A percentile compares a stretch with the other conserved stretches of the same genome.
phyloP scores from a whole-genome alignment of 1,140 invertebrate species.

The Homalodisca vitripennis region DNA sequence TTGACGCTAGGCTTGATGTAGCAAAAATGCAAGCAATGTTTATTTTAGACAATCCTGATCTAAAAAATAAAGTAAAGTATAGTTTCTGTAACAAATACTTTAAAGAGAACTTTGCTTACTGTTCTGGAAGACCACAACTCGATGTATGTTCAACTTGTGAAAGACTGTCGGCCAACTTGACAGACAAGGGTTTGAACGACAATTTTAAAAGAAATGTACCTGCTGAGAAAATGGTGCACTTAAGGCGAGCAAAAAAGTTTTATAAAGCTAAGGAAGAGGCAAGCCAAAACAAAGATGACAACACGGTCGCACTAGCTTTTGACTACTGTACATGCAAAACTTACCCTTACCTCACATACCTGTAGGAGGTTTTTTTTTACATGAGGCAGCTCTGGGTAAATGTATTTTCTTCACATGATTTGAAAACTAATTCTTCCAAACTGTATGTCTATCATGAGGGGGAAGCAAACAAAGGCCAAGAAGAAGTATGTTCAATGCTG shows the following conservation, averaged over 20 bases:
- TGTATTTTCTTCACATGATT: constrained; percentile 36
- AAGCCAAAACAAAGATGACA: constrained; percentile 26
- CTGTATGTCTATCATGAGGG: constrained; percentile 40
- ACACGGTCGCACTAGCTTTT: constrained; percentile 30
- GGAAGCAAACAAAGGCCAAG: constrained; percentile 35
- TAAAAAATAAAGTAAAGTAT: constrained; percentile 22
- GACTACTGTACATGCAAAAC: constrained; percentile 38
- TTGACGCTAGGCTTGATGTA: constrained; percentile 13
- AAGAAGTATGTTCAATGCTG: constrained; percentile 39
- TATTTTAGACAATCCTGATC: constrained; percentile 13
- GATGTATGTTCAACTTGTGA: constrained; percentile 22
- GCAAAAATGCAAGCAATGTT: constrained; percentile 25
- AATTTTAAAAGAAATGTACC: background rate
- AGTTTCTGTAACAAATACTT: constrained; percentile 25
- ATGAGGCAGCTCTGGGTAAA: constrained; percentile 34
- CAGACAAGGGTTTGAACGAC: background rate
- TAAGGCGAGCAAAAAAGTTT: constrained; percentile 30
- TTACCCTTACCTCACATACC: constrained; percentile 33
- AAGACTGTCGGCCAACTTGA: constrained; percentile 6
- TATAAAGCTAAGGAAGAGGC: constrained; percentile 7
- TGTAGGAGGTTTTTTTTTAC: constrained; percentile 37
- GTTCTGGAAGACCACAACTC: constrained; percentile 12
- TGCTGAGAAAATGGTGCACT: constrained; percentile 19
- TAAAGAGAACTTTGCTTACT: constrained; percentile 25
- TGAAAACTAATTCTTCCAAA: constrained; percentile 30